These are phyloP conservation scores for Hydrolagus affinis DNA, from an alignment of 2,113 vertebrate species.

Conservation along the genomic window DNA sequence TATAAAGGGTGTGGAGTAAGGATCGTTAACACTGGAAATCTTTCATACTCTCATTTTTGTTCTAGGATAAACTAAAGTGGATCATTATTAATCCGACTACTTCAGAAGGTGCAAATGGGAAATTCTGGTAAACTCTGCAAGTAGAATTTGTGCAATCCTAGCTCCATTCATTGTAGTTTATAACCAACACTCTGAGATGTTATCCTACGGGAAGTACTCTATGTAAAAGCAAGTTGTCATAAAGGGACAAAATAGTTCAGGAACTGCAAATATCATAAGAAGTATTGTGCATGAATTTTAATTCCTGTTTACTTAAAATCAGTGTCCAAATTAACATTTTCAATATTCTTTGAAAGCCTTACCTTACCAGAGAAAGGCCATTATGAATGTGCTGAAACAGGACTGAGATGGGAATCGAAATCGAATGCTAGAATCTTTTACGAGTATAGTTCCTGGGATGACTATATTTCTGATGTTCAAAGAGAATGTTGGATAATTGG, in stretches of 20 bases:
- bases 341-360: conserved; percentile 11
- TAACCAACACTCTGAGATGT: neutral
- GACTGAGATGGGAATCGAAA: conserved; percentile 17
- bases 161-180: neutral
- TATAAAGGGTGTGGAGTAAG: too few species aligned
- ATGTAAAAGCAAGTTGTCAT: neutral
- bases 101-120: conserved; percentile 11
- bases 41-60: neutral
- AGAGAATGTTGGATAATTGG: conserved; percentile 21
- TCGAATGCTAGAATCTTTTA: neutral
- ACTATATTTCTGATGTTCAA: conserved; percentile 16
- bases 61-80: conserved; percentile 18
- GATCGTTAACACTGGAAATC: neutral
- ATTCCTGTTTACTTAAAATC: neutral
- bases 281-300: neutral
- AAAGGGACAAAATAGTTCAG: neutral
- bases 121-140: conserved; percentile 11
- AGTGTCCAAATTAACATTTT: neutral
- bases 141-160: neutral
- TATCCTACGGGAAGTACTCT: neutral
- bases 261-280: neutral
- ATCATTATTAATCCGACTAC: neutral
- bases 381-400: conserved; percentile 20
- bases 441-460: conserved; percentile 19
- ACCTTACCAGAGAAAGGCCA: conserved; percentile 1